phyloP scores from a whole-genome alignment of 37 sponge, comb jelly and placozoan species.

The Eunapius fragilis region DNA sequence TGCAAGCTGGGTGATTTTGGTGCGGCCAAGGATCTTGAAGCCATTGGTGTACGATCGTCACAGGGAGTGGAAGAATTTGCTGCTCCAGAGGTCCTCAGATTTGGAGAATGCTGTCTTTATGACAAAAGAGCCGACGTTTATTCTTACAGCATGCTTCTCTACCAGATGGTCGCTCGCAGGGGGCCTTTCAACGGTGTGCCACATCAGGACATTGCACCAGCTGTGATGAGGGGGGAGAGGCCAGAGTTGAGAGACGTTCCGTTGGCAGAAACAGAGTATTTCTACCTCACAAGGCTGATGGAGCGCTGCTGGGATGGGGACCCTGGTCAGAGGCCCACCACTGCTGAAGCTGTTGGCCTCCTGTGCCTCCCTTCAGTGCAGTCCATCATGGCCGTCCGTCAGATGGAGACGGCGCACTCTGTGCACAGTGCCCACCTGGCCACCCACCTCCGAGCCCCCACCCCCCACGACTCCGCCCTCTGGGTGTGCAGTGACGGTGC shows the following conservation, averaged over 20 bases:
- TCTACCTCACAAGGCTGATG: constrained; percentile 73
- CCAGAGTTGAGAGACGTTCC: constrained; percentile 59
- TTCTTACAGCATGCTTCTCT: constrained; percentile 84
- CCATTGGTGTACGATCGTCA: constrained; percentile 57
- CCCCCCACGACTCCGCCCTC: constrained; percentile 12
- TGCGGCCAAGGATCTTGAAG: constrained; percentile 57
- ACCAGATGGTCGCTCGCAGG: constrained; percentile 78
- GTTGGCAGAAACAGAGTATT: constrained; percentile 34
- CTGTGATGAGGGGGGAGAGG: constrained; percentile 44
- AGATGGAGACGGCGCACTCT: constrained; percentile 32
- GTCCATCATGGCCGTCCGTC: constrained; percentile 37
- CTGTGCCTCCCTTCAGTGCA: constrained; percentile 36
- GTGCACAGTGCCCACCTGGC: constrained; percentile 11
- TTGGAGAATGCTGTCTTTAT: constrained; percentile 35
- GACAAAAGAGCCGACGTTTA: constrained; percentile 79
- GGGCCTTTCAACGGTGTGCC: constrained; percentile 36
- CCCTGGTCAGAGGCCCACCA: constrained; percentile 44
- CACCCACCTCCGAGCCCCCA: constrained; percentile 6
- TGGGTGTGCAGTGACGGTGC: constrained; percentile 74
- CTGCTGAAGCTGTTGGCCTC: constrained; percentile 10
- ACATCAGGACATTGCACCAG: constrained; percentile 26
- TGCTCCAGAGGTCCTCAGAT: constrained; percentile 72
- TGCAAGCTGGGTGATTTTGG: constrained; percentile 86
- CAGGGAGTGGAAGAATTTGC: constrained; percentile 74
- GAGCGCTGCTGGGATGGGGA: constrained; percentile 68